phyloP scores from a whole-genome alignment of 2,113 vertebrate species.

The Hymenochirus boettgeri region DNA sequence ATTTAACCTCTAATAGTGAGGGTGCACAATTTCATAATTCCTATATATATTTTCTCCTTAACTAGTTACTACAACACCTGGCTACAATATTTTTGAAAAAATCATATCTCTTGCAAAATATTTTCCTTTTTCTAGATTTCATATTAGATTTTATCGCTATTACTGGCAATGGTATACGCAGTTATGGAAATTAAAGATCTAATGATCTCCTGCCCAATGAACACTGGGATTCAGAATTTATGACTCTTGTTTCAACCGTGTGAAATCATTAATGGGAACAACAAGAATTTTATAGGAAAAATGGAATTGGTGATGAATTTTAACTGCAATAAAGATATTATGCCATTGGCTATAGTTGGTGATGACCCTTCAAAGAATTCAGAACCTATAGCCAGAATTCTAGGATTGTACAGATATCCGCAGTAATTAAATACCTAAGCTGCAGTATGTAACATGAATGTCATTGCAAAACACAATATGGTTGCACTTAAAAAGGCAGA shows the following conservation, averaged over 20 bases:
- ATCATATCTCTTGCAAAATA: too few relatives aligned
- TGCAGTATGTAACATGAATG: too few relatives aligned
- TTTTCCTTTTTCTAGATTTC: conserved; percentile 3
- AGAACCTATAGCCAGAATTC: conserved; percentile 19
- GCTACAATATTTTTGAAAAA: too few relatives aligned
- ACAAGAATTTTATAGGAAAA: conserved; percentile 28
- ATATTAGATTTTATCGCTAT: conserved; percentile 28
- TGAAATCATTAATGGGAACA: conserved; percentile 10
- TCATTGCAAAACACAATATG: too few relatives aligned
- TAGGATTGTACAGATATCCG: conserved; percentile 32
- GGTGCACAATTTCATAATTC: too few relatives aligned
- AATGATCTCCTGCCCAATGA: conserved; percentile 24
- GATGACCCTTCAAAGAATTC: conserved; percentile 16
- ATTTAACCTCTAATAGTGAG: too few relatives aligned
- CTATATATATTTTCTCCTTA: too few relatives aligned
- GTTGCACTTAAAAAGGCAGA: too few relatives aligned
- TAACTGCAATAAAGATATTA: conserved; percentile 2
- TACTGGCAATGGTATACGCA: conserved; percentile 23
- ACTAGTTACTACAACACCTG: too few relatives aligned
- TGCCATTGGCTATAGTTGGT: conserved; percentile 19
- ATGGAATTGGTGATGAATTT: conserved; percentile 14
- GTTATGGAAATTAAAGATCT: conserved; percentile 19
- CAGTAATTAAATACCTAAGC: conserved; percentile 22
- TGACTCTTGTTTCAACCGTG: conserved; percentile 24
- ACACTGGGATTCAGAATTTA: conserved; percentile 25